Evolutionary conservation across 2,888 invertebrate genomes (phyloP), one percentile per base, ranked within the genome.

Genomic region (Phortica magna): DNA sequence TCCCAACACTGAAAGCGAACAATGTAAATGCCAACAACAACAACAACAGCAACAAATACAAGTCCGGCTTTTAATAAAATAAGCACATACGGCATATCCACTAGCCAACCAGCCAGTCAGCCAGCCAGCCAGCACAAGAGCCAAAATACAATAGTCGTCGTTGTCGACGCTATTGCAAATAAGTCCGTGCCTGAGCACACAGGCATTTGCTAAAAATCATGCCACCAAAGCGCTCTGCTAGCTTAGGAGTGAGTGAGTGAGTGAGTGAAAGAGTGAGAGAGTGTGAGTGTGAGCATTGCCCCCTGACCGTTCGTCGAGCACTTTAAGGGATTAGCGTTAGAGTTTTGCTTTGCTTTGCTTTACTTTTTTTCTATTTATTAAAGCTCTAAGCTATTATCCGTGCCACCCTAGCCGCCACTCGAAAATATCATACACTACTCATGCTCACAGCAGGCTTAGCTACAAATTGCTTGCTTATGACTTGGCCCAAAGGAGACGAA

Each of bases 391-490:
- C 22, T 19, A 57, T n/a, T 17, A 57, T 57, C 19, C 57, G 14
- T 22, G 1, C 10, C 1, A 17, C 4, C 17, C 22, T 55, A 7
- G 22, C 19, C 59, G 14, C 31, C 43, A 22, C 70, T 48, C 14
- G 12, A 7, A 53, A 17, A 17, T 19, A 1, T 59, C 59, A 7
- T 22, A 53, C 22, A 9, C 70, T 43, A n/a, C 70, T 48, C 19
- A 43, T 65, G 31, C 70, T 48, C 48, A 41, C 22, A 53, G 55
- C 55, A 12, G 39, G 70, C 31, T 71, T 71, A 42, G 70, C 70
- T 71, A 53, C 70, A 71, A 71, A 71, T 71, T 71, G 70, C 70
- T 71, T 71, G 55, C 70, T 71, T 71, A 71, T 71, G 70, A 71
- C 53, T 55, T 55, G 14, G 55, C 55, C 39, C 53, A 71, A 71